Conservation (phyloP, 2,113 vertebrate genomes). For the Callipepla squamata region DNA sequence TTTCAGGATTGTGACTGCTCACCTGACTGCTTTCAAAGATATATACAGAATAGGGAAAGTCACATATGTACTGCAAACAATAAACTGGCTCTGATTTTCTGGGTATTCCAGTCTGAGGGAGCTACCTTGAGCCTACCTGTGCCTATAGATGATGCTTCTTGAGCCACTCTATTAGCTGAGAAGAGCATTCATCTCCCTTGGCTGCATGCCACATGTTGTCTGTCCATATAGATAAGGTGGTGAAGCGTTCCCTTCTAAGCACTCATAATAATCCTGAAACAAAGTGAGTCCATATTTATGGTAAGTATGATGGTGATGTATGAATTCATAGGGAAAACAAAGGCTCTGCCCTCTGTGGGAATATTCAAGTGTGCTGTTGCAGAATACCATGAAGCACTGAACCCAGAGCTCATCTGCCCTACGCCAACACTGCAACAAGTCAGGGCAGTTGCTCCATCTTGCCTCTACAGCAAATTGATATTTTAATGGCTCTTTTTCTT, state of each 20-base stretch:
- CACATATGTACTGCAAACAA: neutral
- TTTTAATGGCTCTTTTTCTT: neutral
- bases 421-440: neutral
- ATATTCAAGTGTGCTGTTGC: neutral
- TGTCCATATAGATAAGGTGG: neutral
- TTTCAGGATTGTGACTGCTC: neutral
- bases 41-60: neutral
- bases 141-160: neutral
- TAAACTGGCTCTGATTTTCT: neutral
- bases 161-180: neutral
- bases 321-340: conserved; percentile 30
- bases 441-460: neutral
- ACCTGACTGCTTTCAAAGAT: rapidly evolving
- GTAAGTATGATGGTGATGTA: conserved; percentile 29
- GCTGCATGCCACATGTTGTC: neutral
- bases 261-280: conserved; percentile 7
- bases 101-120: neutral
- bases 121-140: neutral
- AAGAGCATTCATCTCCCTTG: neutral
- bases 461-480: neutral
- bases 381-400: neutral
- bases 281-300: neutral
- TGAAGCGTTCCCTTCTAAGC: neutral
- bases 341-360: conserved; percentile 19
- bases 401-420: neutral